Percentiles rank a stretch among this genome's conserved stretches.
phyloP scores from a whole-genome alignment of 2,888 invertebrate species.

The Hydraecia micacea region DNA sequence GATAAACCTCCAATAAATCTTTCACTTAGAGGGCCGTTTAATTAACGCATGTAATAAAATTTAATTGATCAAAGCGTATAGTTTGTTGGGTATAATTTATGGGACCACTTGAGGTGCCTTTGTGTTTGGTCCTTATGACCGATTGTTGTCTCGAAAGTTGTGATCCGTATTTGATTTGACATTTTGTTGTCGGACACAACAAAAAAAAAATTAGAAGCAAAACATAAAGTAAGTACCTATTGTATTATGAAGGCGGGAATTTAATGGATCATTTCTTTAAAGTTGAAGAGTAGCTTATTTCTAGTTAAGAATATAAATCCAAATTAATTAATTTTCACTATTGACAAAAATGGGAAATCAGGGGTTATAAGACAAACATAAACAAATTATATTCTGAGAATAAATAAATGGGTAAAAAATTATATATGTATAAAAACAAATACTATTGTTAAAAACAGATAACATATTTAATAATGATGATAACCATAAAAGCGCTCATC shows the following conservation, averaged over 20 bases:
- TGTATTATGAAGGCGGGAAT: too few species aligned
- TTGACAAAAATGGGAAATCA: not conserved
- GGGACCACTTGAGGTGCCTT: slow-evolving; percentile 70
- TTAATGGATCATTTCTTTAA: not conserved
- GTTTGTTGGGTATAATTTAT: slow-evolving; percentile 78
- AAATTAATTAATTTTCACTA: not conserved
- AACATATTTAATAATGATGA: too few species aligned
- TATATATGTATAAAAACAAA: too few species aligned
- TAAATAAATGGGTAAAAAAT: too few species aligned
- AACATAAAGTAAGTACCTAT: not conserved
- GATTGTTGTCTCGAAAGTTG: slow-evolving; percentile 37
- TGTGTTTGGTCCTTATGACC: slow-evolving; percentile 55
- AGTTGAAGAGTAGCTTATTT: not conserved
- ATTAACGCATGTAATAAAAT: slow-evolving; percentile 88
- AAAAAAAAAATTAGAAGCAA: not conserved
- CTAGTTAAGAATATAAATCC: too few species aligned
- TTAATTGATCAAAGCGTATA: slow-evolving; percentile 88
- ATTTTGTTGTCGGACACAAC: not conserved
- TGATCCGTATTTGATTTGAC: slow-evolving; percentile 7
- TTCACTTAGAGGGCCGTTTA: slow-evolving; percentile 87
- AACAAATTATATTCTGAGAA: too few species aligned
- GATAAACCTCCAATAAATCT: slow-evolving; percentile 90
- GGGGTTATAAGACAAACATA: not conserved
- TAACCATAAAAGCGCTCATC: too few species aligned
- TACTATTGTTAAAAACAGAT: too few species aligned